phyloP scores from a whole-genome alignment of 2,888 invertebrate genomes.

The Drosophila robusta region DNA sequence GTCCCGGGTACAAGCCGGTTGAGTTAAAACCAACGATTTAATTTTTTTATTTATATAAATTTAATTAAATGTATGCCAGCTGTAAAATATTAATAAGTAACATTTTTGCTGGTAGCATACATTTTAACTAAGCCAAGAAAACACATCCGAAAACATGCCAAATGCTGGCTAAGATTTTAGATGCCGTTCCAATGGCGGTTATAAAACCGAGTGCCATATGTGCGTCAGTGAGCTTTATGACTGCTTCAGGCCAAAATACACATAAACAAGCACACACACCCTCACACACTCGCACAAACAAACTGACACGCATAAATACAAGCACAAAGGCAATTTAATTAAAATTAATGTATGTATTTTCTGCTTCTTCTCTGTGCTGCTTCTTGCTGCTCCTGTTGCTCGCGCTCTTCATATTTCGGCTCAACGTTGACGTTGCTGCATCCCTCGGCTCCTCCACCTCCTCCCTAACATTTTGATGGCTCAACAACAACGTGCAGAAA shows the following conservation, averaged over 20 bases:
- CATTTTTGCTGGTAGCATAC: conserved; percentile 5
- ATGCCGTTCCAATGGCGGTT: conserved; percentile 5
- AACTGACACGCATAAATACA: conserved; percentile 38
- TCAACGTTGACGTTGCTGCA: conserved; percentile 44
- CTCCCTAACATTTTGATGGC: conserved; percentile 22
- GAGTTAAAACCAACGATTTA: too few relatives aligned
- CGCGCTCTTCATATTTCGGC: conserved; percentile 48
- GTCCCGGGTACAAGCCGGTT: too few relatives aligned
- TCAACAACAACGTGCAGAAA: conserved; percentile 87
- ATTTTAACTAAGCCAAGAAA: not conserved
- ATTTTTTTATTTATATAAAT: too few relatives aligned
- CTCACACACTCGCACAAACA: conserved; percentile 20
- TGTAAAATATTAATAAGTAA: conserved; percentile 11
- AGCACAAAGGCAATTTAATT: conserved; percentile 76
- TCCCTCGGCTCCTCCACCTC: not conserved
- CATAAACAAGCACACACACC: conserved; percentile 25
- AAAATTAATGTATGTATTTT: conserved; percentile 75
- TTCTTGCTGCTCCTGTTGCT: conserved; percentile 26
- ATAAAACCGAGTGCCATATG: conserved; percentile 37
- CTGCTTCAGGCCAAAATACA: conserved; percentile 29
- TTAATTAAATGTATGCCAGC: not conserved
- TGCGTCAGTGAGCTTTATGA: conserved; percentile 39
- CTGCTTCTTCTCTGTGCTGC: conserved; percentile 22
- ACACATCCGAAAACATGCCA: conserved; percentile 17
- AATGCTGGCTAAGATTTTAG: conserved; percentile 15